These are phyloP conservation scores for Tyria jacobaeae DNA, from an alignment of 2,888 invertebrate genomes.

Conservation along the genomic window DNA sequence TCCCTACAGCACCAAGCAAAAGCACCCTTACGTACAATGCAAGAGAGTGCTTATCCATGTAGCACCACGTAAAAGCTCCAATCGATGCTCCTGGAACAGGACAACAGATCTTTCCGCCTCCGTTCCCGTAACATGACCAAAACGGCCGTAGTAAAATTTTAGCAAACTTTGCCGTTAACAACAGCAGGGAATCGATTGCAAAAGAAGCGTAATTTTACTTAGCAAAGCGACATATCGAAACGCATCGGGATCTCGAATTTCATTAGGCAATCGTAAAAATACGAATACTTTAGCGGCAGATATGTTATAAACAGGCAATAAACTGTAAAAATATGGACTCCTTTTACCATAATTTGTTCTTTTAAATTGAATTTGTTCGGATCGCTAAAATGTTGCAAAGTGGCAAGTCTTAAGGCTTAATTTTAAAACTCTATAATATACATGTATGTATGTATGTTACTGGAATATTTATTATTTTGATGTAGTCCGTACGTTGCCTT, in stretches of 20 bases:
- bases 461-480: background rate
- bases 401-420: conserved; percentile 21
- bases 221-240: conserved; percentile 61
- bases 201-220: conserved; percentile 69
- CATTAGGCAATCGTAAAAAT: conserved; percentile 62
- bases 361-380: conserved; percentile 51
- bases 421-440: conserved; percentile 31
- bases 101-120: conserved; percentile 82
- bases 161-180: conserved; percentile 61
- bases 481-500: background rate
- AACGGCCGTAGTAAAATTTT: conserved; percentile 67
- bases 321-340: conserved; percentile 59
- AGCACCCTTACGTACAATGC: conserved; percentile 46
- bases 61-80: conserved; percentile 59
- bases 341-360: conserved; percentile 55
- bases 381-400: conserved; percentile 46
- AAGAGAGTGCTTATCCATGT: conserved; percentile 50
- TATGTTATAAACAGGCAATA: conserved; percentile 62
- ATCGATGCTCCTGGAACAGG: conserved; percentile 84
- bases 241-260: conserved; percentile 62
- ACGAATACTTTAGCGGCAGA: conserved; percentile 52
- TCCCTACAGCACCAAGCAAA: conserved; percentile 45
- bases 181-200: conserved; percentile 56
- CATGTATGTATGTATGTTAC: background rate
- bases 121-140: conserved; percentile 72